A percentile compares a stretch with the other conserved stretches of the same genome.
These are phyloP conservation scores for Sebastes elongatus DNA, from an alignment of 2,797 vertebrate genomes.

Conservation along the genomic window DNA sequence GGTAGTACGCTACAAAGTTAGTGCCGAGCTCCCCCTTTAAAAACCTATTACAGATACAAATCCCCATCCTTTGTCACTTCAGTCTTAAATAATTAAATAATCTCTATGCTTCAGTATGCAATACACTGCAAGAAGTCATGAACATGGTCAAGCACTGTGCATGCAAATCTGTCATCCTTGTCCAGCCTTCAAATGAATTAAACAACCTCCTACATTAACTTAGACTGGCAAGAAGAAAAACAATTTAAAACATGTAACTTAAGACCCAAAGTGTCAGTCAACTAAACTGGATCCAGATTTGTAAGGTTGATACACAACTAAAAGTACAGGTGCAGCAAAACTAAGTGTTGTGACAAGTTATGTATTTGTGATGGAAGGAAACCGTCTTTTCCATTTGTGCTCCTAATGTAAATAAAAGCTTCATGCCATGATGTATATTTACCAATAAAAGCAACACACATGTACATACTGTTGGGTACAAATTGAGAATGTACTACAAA, in stretches of 20 bases:
- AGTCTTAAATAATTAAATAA: background rate
- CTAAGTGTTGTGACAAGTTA: background rate
- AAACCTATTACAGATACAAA: background rate
- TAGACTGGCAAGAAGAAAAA: background rate
- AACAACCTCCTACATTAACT: background rate
- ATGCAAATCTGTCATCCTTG: background rate
- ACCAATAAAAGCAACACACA: background rate
- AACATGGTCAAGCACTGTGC: background rate
- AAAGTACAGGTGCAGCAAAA: background rate
- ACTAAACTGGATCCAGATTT: background rate
- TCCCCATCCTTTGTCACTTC: background rate
- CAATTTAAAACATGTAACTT: background rate
- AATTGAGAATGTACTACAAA: conserved; percentile 25
- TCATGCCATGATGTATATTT: conserved; percentile 22
- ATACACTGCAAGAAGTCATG: background rate
- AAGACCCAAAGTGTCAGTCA: background rate
- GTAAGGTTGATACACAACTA: background rate
- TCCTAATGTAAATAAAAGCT: conserved; percentile 27
- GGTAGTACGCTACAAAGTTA: background rate
- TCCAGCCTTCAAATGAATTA: background rate
- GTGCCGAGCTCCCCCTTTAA: background rate
- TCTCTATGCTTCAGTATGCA: background rate
- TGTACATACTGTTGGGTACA: conserved; percentile 22
- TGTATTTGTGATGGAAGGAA: background rate
- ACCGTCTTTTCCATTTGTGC: background rate